Evolutionary conservation across 2,888 invertebrate species (phyloP).

Genomic region (Tetramorium bicarinatum): DNA sequence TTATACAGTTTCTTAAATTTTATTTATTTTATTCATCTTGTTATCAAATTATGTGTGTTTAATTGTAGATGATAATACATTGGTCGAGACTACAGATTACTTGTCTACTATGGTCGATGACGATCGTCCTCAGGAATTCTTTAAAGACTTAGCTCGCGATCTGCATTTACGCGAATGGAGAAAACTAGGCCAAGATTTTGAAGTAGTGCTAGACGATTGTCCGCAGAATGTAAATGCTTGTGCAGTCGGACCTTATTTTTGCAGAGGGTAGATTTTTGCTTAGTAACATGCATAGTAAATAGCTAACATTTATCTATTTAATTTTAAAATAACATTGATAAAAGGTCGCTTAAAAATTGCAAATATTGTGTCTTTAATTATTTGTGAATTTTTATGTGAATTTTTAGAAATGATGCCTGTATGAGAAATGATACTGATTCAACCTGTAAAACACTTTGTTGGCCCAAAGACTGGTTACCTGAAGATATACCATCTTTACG

Average conservation of each 20-base stretch:
- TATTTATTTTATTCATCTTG: constrained; percentile 18
- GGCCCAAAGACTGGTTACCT: constrained; percentile 98
- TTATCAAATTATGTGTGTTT: neutral
- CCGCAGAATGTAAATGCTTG: constrained; percentile 87
- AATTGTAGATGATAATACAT: constrained; percentile 59
- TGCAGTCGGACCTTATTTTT: constrained; percentile 87
- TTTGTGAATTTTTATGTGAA: constrained; percentile 24
- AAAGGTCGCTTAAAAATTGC: constrained; percentile 12
- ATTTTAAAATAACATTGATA: neutral
- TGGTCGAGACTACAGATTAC: constrained; percentile 63
- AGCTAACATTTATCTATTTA: constrained; percentile 50
- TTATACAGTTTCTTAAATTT: neutral
- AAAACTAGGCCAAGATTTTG: constrained; percentile 88
- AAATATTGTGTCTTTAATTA: constrained; percentile 12
- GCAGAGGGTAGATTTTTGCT: constrained; percentile 85
- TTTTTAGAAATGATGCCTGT: constrained; percentile 77
- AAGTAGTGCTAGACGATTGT: constrained; percentile 90
- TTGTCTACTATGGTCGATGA: constrained; percentile 76
- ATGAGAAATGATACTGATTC: constrained; percentile 77
- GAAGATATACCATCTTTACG: constrained; percentile 92
- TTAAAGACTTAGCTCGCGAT: constrained; percentile 87
- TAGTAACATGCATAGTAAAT: no score
- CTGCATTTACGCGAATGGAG: constrained; percentile 88
- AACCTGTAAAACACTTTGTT: constrained; percentile 91
- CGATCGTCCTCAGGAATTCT: constrained; percentile 84